phyloP scores from a whole-genome alignment of 1,140 invertebrate species.

The Aphidius ervi region DNA sequence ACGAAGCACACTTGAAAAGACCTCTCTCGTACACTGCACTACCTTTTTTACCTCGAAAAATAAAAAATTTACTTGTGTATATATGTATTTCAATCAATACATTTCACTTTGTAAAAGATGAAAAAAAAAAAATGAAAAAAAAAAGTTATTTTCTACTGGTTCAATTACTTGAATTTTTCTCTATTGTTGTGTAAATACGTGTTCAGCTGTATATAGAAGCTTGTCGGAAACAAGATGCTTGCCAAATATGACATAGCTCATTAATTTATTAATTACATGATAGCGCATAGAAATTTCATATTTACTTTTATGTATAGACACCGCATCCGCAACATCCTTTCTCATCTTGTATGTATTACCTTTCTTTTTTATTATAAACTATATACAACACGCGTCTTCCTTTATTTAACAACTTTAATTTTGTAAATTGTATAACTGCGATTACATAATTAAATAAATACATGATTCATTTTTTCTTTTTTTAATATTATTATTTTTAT shows the following conservation, averaged over 20 bases:
- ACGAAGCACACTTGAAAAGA: not conserved
- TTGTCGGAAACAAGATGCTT: not conserved
- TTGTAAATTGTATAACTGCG: conserved; percentile 34
- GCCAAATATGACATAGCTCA: conserved; percentile 11
- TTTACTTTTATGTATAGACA: not conserved
- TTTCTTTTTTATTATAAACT: not conserved
- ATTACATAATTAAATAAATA: conserved; percentile 45
- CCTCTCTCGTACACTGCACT: not conserved
- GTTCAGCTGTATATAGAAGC: no score
- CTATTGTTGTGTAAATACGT: no score
- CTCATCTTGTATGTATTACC: conserved; percentile 10
- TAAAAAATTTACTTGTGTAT: no score
- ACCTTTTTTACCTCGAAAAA: not conserved
- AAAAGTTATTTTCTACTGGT: no score
- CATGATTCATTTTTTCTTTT: not conserved
- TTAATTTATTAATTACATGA: conserved; percentile 14
- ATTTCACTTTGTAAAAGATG: no score
- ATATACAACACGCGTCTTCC: conserved; percentile 2
- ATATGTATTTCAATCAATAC: no score
- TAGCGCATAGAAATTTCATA: conserved; percentile 1
- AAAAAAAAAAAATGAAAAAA: no score
- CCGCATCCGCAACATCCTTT: conserved; percentile 13
- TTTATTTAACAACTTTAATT: conserved; percentile 30
- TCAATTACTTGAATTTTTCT: no score
- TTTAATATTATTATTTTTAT: no score